Percentiles rank a stretch among this genome's conserved stretches.
These are phyloP conservation scores for Troilus luridus DNA, from an alignment of 2,888 invertebrate species.

Conservation along the genomic window DNA sequence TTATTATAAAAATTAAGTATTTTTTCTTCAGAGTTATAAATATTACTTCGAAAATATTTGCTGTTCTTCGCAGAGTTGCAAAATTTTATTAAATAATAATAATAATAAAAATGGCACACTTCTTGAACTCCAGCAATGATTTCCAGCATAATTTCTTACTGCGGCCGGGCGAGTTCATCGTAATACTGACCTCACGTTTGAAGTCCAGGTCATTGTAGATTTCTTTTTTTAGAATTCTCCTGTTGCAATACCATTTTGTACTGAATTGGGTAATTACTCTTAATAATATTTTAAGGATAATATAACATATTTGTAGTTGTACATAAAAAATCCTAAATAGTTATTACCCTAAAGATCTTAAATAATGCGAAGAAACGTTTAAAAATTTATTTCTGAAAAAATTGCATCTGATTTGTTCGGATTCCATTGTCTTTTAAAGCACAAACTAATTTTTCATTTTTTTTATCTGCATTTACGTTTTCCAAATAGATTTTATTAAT, in stretches of 20 bases:
- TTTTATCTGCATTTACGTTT: no score
- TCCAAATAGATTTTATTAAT: no score
- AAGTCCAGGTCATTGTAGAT: neutral
- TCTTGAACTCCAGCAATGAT: neutral
- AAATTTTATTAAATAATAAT: neutral
- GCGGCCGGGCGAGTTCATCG: neutral
- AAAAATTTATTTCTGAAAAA: no score
- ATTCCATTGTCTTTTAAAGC: no score
- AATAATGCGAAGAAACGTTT: no score
- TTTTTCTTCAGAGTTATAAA: neutral
- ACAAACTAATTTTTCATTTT: no score
- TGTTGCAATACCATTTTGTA: neutral
- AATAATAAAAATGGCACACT: neutral
- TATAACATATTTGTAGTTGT: no score
- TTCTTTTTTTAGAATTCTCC: neutral
- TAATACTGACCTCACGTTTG: neutral
- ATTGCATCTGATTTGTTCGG: neutral
- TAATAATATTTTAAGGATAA: neutral
- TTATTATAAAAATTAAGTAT: no score
- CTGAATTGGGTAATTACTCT: neutral
- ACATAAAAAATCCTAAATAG: no score
- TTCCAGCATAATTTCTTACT: neutral
- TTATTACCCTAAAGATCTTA: no score
- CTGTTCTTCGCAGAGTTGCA: neutral
- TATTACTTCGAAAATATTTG: neutral